Conservation (phyloP, 1,140 invertebrate species). For the Drosophila prosaltans region DNA sequence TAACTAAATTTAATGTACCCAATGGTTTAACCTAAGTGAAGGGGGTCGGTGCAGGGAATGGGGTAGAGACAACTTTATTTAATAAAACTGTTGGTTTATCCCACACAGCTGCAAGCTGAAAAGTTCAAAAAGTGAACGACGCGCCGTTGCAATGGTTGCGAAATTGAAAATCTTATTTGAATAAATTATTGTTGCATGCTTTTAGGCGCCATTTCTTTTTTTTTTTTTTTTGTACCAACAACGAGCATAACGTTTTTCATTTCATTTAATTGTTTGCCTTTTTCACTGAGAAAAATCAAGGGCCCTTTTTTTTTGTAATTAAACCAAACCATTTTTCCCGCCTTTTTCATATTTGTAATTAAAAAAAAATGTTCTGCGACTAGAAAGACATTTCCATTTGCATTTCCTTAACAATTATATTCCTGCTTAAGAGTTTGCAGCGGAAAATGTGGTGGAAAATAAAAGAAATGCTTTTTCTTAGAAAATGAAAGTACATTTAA, state of each 20-base stretch:
- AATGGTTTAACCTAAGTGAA: too few relatives aligned
- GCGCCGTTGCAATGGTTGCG: background rate
- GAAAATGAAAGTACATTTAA: too few relatives aligned
- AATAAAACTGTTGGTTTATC: conserved; percentile 5
- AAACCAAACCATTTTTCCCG: conserved; percentile 11
- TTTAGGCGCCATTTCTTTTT: conserved; percentile 42
- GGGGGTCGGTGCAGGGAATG: background rate
- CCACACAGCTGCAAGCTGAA: background rate
- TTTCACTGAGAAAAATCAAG: background rate
- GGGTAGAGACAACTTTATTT: background rate
- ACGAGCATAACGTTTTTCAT: conserved; percentile 34
- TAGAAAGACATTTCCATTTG: conserved; percentile 2
- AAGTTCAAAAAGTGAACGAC: background rate
- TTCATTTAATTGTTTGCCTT: conserved; percentile 51
- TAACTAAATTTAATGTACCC: background rate
- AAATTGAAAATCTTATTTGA: conserved; percentile 53
- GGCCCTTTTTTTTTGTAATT: background rate
- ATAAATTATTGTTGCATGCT: conserved; percentile 67
- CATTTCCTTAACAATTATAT: background rate
- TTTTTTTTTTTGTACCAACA: conserved; percentile 4
- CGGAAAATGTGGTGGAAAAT: background rate
- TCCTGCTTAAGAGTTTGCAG: background rate
- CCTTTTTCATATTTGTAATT: conserved; percentile 11
- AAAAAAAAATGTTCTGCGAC: background rate
- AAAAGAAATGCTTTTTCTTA: too few relatives aligned